Evolutionary conservation across 2,888 invertebrate species (phyloP), one percentile per base, ranked within the genome.

Genomic region (Andrena praecox): DNA sequence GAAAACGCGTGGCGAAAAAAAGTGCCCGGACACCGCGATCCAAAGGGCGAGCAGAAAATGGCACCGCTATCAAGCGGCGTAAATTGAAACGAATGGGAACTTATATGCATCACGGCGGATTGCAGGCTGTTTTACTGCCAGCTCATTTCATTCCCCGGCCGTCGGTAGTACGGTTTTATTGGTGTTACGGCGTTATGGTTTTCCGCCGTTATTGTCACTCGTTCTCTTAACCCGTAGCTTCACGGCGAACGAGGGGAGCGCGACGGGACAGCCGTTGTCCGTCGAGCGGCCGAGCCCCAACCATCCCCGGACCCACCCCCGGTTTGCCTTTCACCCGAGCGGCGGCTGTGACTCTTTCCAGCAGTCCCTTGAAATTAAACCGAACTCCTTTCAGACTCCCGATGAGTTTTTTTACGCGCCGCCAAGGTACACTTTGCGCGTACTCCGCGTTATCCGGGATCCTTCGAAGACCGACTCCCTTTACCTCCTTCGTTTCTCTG

Each of bases 61-160:
- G 63, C 48, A 12, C 31, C 42, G 12, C 29, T 10, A 20, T 42
- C 10, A 29, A 60, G 29, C 70, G 29, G 48, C 56, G 82, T 85
- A 92, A 92, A 93, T 92, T 92, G 93, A 93, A 92, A 93, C 91
- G 92, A 93, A 92, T 92, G 89, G 89, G 85, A 91, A 91, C 89
- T 91, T 91, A 89, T 91, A 91, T 92, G 91, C 89, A 91, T 90
- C 90, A 87, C 81, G 84, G 87, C 86, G 86, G 89, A 90, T 92
- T 91, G 84, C 80, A 87, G 70, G 56, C 86, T 87, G 89, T 91
- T 93, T 93, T 92, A 92, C 90, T 90, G 90, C 87, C 90, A 83
- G 86, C 90, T 92, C 91, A 87, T 93, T 93, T 93, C 92, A 92
- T 92, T 90, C 90, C 90, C 89, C 82, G 62, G 72, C 82, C 60